These are phyloP conservation scores for Pongo pygmaeus DNA, from an alignment of 2,113 vertebrate genomes.

Conservation along the genomic window DNA sequence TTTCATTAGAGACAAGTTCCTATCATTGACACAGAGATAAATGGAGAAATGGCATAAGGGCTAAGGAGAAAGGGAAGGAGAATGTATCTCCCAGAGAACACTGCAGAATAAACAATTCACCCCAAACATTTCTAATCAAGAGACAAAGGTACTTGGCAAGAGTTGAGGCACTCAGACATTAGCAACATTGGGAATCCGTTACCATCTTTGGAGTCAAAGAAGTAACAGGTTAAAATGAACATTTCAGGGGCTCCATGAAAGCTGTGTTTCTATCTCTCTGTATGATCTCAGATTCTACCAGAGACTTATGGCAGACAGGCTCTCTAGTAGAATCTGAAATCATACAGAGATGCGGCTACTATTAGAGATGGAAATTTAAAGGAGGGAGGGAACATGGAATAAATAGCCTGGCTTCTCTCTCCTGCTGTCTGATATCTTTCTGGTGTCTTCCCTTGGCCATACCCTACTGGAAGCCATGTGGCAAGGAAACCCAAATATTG, in stretches of 20 bases:
- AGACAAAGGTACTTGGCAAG: background rate
- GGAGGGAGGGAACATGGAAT: background rate
- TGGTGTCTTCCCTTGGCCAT: background rate
- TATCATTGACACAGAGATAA: background rate
- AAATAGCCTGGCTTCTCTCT: background rate
- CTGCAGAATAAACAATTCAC: background rate
- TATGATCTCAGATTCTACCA: background rate
- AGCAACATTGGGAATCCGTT: background rate
- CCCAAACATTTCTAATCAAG: background rate
- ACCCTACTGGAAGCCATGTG: background rate
- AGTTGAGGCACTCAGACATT: background rate
- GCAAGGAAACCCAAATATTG: background rate
- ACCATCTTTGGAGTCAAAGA: background rate
- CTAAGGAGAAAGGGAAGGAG: background rate
- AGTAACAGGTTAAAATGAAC: background rate
- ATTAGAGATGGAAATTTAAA: background rate
- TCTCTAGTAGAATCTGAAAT: background rate
- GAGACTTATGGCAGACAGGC: background rate
- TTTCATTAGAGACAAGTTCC: background rate
- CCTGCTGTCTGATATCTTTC: background rate
- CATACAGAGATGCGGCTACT: background rate
- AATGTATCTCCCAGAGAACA: background rate
- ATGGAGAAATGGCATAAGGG: background rate
- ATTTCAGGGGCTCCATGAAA: background rate
- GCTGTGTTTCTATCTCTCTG: background rate